A percentile compares a stretch with the other conserved stretches of the same genome.
These are phyloP conservation scores for Lycia hirtaria DNA, from an alignment of 2,888 invertebrate species.

Conservation along the genomic window DNA sequence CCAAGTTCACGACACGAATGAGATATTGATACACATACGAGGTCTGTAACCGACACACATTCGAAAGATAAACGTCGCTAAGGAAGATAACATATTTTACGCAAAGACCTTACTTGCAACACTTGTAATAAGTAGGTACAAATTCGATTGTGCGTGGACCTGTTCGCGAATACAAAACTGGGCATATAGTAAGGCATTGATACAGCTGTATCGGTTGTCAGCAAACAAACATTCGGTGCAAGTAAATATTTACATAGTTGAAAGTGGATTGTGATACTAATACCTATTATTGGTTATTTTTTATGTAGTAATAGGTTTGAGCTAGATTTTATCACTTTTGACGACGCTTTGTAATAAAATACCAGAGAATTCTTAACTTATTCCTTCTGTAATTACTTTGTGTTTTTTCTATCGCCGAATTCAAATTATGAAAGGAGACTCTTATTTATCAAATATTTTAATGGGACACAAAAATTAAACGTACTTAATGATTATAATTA, in stretches of 20 bases:
- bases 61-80: conserved; percentile 65
- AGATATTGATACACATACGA: conserved; percentile 44
- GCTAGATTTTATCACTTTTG: neutral
- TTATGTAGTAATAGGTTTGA: too few species aligned
- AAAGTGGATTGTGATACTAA: neutral
- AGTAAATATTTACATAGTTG: conserved; percentile 3
- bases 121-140: neutral
- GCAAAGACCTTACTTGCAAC: conserved; percentile 25
- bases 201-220: conserved; percentile 6
- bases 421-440: neutral
- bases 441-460: conserved; percentile 1
- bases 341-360: neutral
- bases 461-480: neutral
- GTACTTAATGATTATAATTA: neutral
- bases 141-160: neutral
- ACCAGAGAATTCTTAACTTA: too few species aligned
- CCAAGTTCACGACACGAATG: conserved; percentile 40
- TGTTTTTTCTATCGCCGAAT: too few species aligned
- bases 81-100: conserved; percentile 56
- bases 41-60: conserved; percentile 65
- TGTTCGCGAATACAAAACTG: neutral
- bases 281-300: too few species aligned
- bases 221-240: conserved; percentile 11
- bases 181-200: conserved; percentile 2
- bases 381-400: too few species aligned